These are phyloP conservation scores for Nerophis ophidion DNA, from an alignment of 2,113 vertebrate genomes.

Conservation along the genomic window DNA sequence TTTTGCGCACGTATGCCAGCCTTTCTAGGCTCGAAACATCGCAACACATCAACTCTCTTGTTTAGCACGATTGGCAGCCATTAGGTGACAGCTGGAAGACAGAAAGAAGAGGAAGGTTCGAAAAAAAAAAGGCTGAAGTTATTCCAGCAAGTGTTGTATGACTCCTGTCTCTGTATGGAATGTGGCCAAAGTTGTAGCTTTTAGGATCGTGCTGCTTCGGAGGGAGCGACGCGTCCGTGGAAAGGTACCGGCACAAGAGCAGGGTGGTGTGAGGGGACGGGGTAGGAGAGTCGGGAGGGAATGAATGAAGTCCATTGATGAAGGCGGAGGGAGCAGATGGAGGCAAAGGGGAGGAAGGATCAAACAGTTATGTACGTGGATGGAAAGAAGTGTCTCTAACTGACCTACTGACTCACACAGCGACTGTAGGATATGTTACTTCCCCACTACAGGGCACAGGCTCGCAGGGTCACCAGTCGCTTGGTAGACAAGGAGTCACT, in stretches of 20 bases:
- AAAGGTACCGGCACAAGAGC: not conserved
- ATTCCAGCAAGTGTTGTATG: no score
- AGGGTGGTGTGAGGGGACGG: not conserved
- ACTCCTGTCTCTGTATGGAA: not conserved
- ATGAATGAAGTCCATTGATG: slow-evolving; percentile 67
- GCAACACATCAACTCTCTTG: no score
- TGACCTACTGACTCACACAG: slow-evolving; percentile 49
- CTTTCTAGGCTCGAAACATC: no score
- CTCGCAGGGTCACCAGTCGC: no score
- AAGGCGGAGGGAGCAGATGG: slow-evolving; percentile 37
- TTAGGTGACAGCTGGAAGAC: no score
- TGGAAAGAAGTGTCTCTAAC: slow-evolving; percentile 12
- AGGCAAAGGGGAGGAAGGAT: slow-evolving; percentile 48
- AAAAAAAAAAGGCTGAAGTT: no score
- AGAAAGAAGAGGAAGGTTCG: no score
- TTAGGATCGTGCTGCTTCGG: not conserved
- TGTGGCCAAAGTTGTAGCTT: not conserved
- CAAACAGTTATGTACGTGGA: slow-evolving; percentile 61
- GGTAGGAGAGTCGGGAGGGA: slow-evolving; percentile 4
- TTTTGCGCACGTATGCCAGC: no score
- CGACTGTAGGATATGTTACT: no score
- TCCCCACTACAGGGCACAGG: no score
- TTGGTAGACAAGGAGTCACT: no score
- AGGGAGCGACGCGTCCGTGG: not conserved
- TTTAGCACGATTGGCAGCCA: no score